Base-by-base conservation (phyloP, 2,888 invertebrate species). In the Drosophila birchii region DNA sequence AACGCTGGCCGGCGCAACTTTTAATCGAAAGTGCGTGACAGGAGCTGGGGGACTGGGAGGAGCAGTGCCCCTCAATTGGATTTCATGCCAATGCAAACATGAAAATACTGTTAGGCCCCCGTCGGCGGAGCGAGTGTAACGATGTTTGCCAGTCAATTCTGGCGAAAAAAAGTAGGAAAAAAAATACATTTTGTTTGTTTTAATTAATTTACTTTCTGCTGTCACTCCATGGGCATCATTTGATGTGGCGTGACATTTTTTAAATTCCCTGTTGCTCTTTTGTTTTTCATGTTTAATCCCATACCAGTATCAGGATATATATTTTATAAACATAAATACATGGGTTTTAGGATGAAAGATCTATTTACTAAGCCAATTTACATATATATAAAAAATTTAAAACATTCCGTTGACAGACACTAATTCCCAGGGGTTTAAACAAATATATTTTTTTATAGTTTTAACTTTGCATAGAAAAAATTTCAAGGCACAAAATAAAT, bases 21-120 rank as follows among this genome's bases (percentile, higher is more conserved):
- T 84, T 84, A 86, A 84, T 84, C 86, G 86, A 84, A 83, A 76
- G 68, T 86, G 70, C 88, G 86, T 84, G 86, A 79, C 75, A 59
- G 71, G 23, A 43, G 38, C 18, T n/a, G n/a, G n/a, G n/a, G 56
- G 45, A 23, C 18, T 12, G 36, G 29, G 45, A n/a, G 38, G 26
- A 23, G 20, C 9, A 12, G 32, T 11, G n/a, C 32, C 11, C 41
- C 58, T 53, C 57, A 62, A 75, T 69, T 75, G 69, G 62, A 32
- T 43, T 62, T 39, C 51, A 47, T 64, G 16, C 26, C 44, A 36
- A 44, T 23, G 26, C 47, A 63, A 63, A 63, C 72, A 56, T 38
- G 41, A 53, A 72, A 70, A 49, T 38, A 32, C 61, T 39, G 43
- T 49, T 36, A 41, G 54, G 44, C 23, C 26, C 18, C 44, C 51